Evolutionary conservation across 1,140 invertebrate species (phyloP).

Genomic region (Nautilus pompilius): DNA sequence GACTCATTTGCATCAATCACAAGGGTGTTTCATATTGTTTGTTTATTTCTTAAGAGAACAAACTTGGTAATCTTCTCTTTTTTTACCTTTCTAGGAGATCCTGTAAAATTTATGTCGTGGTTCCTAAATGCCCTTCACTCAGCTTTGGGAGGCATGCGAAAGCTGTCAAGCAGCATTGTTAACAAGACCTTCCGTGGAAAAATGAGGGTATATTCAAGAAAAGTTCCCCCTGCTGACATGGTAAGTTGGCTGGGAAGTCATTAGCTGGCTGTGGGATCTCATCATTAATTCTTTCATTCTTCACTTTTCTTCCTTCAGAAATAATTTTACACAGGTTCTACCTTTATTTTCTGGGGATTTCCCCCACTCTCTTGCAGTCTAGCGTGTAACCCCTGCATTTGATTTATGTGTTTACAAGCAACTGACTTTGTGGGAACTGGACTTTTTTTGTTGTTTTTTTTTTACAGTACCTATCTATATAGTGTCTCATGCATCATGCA

Average conservation of each 20-base stretch:
- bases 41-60: no score
- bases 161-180: constrained; percentile 66
- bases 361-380: not conserved
- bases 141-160: constrained; percentile 61
- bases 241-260: constrained; percentile 40
- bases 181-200: constrained; percentile 93
- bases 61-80: no score
- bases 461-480: no score
- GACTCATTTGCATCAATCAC: no score
- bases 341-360: not conserved
- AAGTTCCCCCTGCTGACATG: constrained; percentile 89
- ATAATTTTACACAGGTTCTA: not conserved
- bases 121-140: constrained; percentile 91
- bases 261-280: no score
- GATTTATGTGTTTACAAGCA: no score
- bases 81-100: constrained; percentile 71
- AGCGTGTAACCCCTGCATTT: no score
- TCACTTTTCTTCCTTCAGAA: no score
- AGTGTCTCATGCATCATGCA: no score
- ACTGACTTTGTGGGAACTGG: no score
- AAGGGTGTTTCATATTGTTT: not conserved
- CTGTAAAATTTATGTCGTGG: constrained; percentile 95
- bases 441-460: no score
- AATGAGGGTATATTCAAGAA: constrained; percentile 92
- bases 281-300: not conserved